phyloP scores from a whole-genome alignment of 2,113 vertebrate species.

The Albula goreensis region DNA sequence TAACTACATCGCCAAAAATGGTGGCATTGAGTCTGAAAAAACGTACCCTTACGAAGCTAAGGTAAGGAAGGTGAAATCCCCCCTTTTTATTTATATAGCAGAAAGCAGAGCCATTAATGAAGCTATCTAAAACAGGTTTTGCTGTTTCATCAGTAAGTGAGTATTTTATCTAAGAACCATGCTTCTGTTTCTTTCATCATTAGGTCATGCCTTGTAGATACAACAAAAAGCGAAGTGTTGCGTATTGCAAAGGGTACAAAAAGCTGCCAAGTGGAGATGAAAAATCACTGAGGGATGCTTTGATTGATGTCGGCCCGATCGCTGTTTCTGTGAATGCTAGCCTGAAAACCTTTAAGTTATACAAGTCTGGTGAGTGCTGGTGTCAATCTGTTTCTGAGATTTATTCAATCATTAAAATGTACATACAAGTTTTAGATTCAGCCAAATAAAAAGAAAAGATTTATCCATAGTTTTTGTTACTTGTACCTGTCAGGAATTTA shows the following conservation, averaged over 20 bases:
- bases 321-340: constrained; percentile 24
- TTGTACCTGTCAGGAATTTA: background rate
- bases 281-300: background rate
- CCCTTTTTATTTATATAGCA: too few relatives aligned
- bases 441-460: too few relatives aligned
- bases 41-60: constrained; percentile 47
- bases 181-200: background rate
- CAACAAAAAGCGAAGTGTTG: background rate
- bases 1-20: constrained; percentile 35
- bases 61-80: constrained; percentile 9
- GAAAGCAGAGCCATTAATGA: background rate
- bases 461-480: background rate
- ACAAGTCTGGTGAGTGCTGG: constrained; percentile 34
- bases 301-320: constrained; percentile 18
- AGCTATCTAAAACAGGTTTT: too few relatives aligned
- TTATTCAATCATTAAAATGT: background rate
- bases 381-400: background rate
- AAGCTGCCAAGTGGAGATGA: constrained; percentile 21
- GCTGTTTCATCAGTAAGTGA: too few relatives aligned
- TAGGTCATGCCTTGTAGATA: constrained; percentile 45
- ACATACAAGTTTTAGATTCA: too few relatives aligned
- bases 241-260: constrained; percentile 12
- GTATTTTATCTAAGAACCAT: background rate
- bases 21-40: constrained; percentile 41
- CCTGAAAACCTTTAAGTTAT: constrained; percentile 39